These are phyloP conservation scores for Caenorhabditis latens DNA, from an alignment of 1,140 invertebrate species.

Conservation along the genomic window DNA sequence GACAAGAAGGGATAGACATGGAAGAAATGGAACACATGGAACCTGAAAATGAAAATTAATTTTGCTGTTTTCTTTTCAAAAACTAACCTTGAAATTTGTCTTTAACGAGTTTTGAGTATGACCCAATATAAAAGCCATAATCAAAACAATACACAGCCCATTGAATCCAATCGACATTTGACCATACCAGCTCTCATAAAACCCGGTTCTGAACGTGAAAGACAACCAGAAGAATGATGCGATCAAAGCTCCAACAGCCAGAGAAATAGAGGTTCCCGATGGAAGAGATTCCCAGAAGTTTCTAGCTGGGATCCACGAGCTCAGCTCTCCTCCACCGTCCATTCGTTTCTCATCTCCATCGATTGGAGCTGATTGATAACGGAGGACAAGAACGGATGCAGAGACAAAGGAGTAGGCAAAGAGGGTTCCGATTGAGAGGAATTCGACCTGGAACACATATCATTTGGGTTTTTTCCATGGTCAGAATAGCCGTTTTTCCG, in stretches of 20 bases:
- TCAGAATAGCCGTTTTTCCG: too few relatives aligned
- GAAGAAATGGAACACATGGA: constrained; percentile 87
- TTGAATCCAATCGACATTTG: constrained; percentile 36
- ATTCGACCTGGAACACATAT: constrained; percentile 81
- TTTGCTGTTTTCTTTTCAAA: too few relatives aligned
- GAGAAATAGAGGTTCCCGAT: constrained; percentile 18
- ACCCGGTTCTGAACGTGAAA: constrained; percentile 37
- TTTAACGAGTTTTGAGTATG: constrained; percentile 56
- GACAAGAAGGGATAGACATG: constrained; percentile 86
- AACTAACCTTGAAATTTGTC: constrained; percentile 38
- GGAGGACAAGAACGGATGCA: constrained; percentile 87
- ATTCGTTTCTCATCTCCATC: constrained; percentile 35
- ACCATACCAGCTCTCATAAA: constrained; percentile 36
- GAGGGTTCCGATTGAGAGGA: constrained; percentile 95
- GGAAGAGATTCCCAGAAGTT: constrained; percentile 40
- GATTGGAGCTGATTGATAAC: constrained; percentile 73
- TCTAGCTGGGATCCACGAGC: constrained; percentile 31
- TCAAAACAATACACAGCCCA: constrained; percentile 25
- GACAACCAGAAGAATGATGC: constrained; percentile 48
- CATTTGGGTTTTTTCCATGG: background rate
- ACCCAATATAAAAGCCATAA: constrained; percentile 48
- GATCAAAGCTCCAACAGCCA: constrained; percentile 40
- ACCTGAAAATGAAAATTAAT: constrained; percentile 80
- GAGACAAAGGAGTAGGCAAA: constrained; percentile 92
- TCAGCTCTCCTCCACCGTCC: constrained; percentile 53